A percentile compares a stretch with the other conserved stretches of the same genome.
These are phyloP conservation scores for Solenopsis invicta DNA, from an alignment of 1,140 invertebrate genomes.

Conservation along the genomic window DNA sequence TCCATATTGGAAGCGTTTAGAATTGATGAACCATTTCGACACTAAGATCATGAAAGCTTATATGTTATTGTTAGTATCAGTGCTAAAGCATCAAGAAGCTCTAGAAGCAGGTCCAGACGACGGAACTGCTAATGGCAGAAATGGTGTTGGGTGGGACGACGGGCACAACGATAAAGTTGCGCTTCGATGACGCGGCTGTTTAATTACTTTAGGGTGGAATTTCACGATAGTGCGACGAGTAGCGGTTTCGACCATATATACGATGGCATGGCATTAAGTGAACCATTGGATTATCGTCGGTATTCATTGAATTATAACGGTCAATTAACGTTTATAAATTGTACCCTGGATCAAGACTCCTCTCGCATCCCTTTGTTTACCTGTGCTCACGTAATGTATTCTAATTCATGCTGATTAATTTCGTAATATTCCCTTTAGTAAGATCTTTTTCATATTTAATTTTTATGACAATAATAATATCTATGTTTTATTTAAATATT, in stretches of 20 bases:
- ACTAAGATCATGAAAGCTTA: background rate
- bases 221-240: slow-evolving; percentile 35
- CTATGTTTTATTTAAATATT: background rate
- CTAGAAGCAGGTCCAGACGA: slow-evolving; percentile 21
- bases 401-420: background rate
- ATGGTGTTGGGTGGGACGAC: background rate
- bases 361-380: background rate
- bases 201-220: slow-evolving; percentile 72
- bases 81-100: slow-evolving; percentile 12
- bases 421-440: background rate
- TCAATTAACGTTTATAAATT: slow-evolving; percentile 20
- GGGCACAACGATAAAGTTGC: slow-evolving; percentile 58
- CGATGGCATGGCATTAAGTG: slow-evolving; percentile 42
- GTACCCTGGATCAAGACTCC: background rate
- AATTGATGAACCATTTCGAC: background rate
- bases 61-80: background rate
- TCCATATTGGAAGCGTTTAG: background rate
- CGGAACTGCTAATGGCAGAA: slow-evolving; percentile 64
- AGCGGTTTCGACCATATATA: slow-evolving; percentile 45
- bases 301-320: slow-evolving; percentile 18
- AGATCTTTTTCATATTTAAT: background rate
- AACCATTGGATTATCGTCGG: slow-evolving; percentile 8
- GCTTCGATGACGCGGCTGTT: slow-evolving; percentile 61
- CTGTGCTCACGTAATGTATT: background rate
- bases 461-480: background rate